Conservation (phyloP, 2,888 invertebrate genomes). For the Troilus luridus region DNA sequence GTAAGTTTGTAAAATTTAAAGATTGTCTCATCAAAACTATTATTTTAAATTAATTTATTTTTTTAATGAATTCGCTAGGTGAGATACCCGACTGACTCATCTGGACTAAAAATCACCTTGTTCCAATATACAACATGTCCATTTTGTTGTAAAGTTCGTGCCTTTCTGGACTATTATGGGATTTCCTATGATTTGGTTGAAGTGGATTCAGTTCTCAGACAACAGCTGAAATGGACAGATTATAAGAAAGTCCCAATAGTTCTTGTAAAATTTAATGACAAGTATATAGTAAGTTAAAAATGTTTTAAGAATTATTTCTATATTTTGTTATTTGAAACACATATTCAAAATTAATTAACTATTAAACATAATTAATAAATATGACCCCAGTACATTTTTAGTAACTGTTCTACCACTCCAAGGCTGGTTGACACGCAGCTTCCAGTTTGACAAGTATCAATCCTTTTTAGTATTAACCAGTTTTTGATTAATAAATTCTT, state of each 20-base stretch:
- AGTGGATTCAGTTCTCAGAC: slow-evolving; percentile 94
- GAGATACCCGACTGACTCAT: slow-evolving; percentile 76
- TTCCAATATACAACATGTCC: slow-evolving; percentile 99
- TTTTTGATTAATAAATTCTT: neutral
- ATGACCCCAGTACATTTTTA: too few species aligned
- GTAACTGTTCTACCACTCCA: too few species aligned
- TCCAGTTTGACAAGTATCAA: neutral
- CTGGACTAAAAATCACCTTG: slow-evolving; percentile 84
- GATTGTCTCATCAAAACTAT: neutral
- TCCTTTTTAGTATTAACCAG: neutral
- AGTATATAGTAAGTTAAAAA: slow-evolving; percentile 76
- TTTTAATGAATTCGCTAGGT: slow-evolving; percentile 72
- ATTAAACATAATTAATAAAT: neutral
- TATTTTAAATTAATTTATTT: neutral
- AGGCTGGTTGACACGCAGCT: neutral
- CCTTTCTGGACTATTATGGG: slow-evolving; percentile 92
- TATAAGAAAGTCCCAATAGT: slow-evolving; percentile 97
- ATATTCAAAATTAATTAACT: neutral
- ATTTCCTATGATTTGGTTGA: slow-evolving; percentile 96
- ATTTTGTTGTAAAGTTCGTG: slow-evolving; percentile 95
- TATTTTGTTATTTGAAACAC: neutral
- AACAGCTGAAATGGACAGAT: slow-evolving; percentile 92
- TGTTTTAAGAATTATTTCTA: neutral
- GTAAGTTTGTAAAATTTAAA: neutral
- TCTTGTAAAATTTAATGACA: slow-evolving; percentile 80